A percentile compares a stretch with the other conserved stretches of the same genome.
phyloP scores from a whole-genome alignment of 2,797 vertebrate genomes.

The Alca torda region DNA sequence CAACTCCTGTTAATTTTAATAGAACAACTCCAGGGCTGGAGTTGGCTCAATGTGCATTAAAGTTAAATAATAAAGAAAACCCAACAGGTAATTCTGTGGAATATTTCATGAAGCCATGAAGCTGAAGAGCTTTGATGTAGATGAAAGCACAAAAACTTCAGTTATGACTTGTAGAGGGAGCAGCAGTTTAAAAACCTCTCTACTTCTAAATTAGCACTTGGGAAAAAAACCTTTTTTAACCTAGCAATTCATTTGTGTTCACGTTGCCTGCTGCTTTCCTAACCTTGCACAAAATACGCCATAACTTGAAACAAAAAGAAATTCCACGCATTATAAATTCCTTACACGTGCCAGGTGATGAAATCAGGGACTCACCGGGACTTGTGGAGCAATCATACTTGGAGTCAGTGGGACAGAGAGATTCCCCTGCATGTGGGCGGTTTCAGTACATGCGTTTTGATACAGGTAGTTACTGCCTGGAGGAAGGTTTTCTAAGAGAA shows the following conservation, averaged over 20 bases:
- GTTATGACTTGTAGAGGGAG: conserved; percentile 4
- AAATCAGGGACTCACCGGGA: neutral
- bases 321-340: conserved; percentile 1
- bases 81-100: neutral
- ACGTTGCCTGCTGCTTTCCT: neutral
- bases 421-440: neutral
- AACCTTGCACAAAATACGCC: neutral
- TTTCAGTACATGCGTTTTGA: neutral
- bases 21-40: neutral
- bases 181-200: conserved; percentile 29
- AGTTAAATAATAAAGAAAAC: neutral
- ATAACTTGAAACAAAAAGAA: neutral
- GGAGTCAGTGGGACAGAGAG: neutral
- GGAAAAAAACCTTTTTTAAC: neutral
- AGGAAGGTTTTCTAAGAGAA: neutral
- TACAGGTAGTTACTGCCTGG: neutral
- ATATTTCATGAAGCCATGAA: neutral
- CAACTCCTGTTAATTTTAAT: conserved; percentile 16
- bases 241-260: neutral
- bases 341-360: neutral
- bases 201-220: conserved; percentile 15
- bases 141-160: conserved; percentile 43
- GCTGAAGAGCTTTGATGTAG: conserved; percentile 45
- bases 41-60: neutral
- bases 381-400: neutral